These are phyloP conservation scores for Tiliacea citrago DNA, from an alignment of 2,888 invertebrate genomes.

Conservation along the genomic window DNA sequence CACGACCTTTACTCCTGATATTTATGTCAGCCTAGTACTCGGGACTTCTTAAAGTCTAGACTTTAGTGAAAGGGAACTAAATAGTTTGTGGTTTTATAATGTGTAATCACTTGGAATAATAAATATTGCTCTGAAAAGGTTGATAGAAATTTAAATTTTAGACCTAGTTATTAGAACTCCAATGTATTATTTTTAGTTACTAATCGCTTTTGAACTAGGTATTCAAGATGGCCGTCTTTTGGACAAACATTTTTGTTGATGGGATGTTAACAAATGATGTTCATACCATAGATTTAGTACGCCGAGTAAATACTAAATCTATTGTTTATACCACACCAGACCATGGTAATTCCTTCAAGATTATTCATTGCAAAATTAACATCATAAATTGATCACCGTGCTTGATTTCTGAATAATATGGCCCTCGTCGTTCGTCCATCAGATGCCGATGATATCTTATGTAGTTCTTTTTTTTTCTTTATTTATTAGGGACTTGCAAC, in stretches of 20 bases:
- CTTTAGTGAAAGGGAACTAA: slow-evolving; percentile 39
- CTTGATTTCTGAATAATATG: not conserved
- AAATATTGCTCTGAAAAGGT: not conserved
- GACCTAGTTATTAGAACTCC: not conserved
- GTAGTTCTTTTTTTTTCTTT: no score
- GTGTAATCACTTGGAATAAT: not conserved
- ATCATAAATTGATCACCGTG: not conserved
- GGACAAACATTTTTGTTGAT: not conserved
- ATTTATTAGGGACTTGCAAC: no score
- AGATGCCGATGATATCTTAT: not conserved
- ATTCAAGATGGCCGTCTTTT: not conserved
- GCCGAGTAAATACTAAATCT: no score
- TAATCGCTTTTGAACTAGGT: not conserved
- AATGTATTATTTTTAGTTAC: not conserved
- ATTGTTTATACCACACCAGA: not conserved
- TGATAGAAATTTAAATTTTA: not conserved
- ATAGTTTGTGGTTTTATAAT: slow-evolving; percentile 2
- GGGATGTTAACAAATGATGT: no score
- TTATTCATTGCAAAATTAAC: slow-evolving; percentile 4
- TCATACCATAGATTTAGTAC: no score
- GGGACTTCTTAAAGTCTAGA: slow-evolving; percentile 35
- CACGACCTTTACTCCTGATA: slow-evolving; percentile 37
- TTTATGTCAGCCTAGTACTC: slow-evolving; percentile 48
- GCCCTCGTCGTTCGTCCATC: not conserved
- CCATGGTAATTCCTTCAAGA: not conserved